Evolutionary conservation across 2,888 invertebrate species (phyloP).

Genomic region (Lacanobia wlatinum): DNA sequence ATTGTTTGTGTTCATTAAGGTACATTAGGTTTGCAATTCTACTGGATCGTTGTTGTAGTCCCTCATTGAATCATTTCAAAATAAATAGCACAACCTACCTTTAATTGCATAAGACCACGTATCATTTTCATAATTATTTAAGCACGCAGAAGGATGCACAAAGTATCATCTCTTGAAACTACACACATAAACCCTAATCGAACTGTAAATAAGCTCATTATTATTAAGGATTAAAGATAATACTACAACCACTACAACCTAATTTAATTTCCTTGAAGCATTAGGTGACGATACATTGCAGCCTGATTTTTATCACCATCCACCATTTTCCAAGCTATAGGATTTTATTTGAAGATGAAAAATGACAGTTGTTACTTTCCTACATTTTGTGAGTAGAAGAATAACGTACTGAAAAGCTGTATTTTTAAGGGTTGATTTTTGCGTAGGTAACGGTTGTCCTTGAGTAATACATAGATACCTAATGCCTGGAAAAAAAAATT

Average conservation of each 20-base stretch:
- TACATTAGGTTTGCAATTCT: constrained; percentile 29
- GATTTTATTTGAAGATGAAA: no score
- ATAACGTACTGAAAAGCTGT: no score
- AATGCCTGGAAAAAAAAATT: not conserved
- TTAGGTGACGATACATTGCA: not conserved
- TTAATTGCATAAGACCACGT: constrained; percentile 34
- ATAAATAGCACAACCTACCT: constrained; percentile 23
- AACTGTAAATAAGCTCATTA: constrained; percentile 55
- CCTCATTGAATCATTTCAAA: constrained; percentile 39
- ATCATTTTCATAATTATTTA: constrained; percentile 39
- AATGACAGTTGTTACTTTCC: not conserved
- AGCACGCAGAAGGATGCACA: constrained; percentile 55
- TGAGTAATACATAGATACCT: not conserved
- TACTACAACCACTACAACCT: constrained; percentile 8
- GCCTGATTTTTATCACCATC: not conserved
- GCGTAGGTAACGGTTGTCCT: not conserved
- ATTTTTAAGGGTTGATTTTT: not conserved
- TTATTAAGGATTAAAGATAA: constrained; percentile 32
- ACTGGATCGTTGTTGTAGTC: constrained; percentile 21
- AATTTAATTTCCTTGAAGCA: constrained; percentile 10
- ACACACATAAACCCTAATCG: constrained; percentile 52
- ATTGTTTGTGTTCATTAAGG: constrained; percentile 29
- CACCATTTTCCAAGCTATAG: not conserved
- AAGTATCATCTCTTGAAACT: constrained; percentile 46
- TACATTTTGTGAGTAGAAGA: not conserved